Percentiles rank a stretch among this genome's conserved stretches.
phyloP scores from a whole-genome alignment of 2,888 invertebrate species.

The Coelogynopora nodosa region DNA sequence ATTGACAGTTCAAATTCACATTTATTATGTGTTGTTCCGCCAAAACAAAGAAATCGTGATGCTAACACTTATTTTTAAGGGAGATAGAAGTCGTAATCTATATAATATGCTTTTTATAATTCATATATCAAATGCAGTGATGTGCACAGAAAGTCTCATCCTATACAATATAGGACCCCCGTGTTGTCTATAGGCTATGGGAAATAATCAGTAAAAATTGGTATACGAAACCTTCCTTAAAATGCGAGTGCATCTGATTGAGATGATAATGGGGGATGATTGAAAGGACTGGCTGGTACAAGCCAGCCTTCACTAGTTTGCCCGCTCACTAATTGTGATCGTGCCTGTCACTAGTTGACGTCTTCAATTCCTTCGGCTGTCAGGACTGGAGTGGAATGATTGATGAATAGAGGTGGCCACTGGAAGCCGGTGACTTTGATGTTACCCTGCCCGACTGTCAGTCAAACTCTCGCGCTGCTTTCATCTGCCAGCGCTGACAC shows the following conservation, averaged over 20 bases:
- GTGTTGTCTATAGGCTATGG: neutral
- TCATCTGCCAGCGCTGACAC: slow-evolving; percentile 18
- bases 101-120: too few species aligned
- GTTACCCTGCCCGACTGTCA: neutral
- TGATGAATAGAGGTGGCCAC: slow-evolving; percentile 3
- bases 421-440: slow-evolving; percentile 2
- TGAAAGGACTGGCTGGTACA: neutral
- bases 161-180: neutral
- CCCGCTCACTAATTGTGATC: slow-evolving; percentile 10
- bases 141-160: too few species aligned
- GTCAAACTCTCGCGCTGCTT: neutral
- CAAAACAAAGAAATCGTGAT: too few species aligned
- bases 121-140: too few species aligned
- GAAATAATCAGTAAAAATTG: neutral
- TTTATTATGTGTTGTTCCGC: too few species aligned
- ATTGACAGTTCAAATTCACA: too few species aligned
- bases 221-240: neutral
- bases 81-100: too few species aligned
- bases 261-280: slow-evolving; percentile 11
- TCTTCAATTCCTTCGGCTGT: slow-evolving; percentile 13
- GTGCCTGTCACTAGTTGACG: slow-evolving; percentile 12
- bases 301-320: neutral
- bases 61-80: too few species aligned
- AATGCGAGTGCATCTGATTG: neutral
- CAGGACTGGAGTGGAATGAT: neutral